These are phyloP conservation scores for Leptopilina boulardi DNA, from an alignment of 1,140 invertebrate species.

Conservation along the genomic window DNA sequence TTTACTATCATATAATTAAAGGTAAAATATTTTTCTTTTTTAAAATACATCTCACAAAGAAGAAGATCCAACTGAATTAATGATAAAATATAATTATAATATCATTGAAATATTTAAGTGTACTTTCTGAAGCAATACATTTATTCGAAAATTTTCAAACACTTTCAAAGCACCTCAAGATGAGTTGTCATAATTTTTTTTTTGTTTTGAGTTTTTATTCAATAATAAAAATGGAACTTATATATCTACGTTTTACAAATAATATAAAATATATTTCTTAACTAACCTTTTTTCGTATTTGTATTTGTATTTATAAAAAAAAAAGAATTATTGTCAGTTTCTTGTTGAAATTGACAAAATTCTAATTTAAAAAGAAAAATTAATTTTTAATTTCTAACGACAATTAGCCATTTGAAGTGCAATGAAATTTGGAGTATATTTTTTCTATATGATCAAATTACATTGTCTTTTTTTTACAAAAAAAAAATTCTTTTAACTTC, in stretches of 20 bases:
- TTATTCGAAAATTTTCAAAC: not conserved
- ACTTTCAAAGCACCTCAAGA: not conserved
- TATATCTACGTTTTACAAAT: no score
- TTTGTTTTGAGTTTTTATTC: no score
- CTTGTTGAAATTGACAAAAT: not conserved
- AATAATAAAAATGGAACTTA: no score
- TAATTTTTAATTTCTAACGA: no score
- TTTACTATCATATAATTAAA: not conserved
- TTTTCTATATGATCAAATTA: not conserved
- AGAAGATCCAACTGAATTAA: not conserved
- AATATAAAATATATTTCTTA: no score
- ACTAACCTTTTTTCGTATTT: no score
- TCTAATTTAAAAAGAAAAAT: not conserved
- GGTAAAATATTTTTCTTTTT: conserved; percentile 1
- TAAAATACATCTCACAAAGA: not conserved
- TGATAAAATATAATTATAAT: not conserved
- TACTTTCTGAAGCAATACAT: not conserved
- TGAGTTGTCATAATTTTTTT: no score
- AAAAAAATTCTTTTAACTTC: not conserved
- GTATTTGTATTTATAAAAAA: no score
- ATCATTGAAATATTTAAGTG: not conserved
- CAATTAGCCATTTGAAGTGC: conserved; percentile 2
- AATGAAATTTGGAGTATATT: not conserved
- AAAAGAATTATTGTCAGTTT: not conserved
- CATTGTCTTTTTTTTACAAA: conserved; percentile 20